Evolutionary conservation across 2,888 invertebrate species (phyloP), one percentile per base, ranked within the genome.

Genomic region (Leucozona laternaria): DNA sequence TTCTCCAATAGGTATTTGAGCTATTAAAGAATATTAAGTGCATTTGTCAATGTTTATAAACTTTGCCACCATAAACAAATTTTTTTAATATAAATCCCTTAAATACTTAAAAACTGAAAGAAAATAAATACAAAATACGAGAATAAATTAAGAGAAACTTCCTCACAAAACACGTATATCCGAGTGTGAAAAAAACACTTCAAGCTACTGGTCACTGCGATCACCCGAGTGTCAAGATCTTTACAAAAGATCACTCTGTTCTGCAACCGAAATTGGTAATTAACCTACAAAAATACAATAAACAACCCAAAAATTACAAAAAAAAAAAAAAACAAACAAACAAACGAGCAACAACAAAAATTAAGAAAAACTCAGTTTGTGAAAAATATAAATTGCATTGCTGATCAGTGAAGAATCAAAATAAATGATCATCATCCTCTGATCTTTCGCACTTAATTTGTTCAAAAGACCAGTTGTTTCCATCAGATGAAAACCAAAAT

Each of bases 351-450:
- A 20, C 48, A 48, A 48, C 13, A 60, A 37, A 45, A 58, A 31
- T 11, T 31, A 25, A 53, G 20, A 17, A 64, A 37, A 60, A 31
- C 10, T 17, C 57, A 60, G 48, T 31, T 80, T 55, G 80, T 72
- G 72, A 72, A 80, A 77, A 80, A 80, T 85, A 85, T 85, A 85
- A 85, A 85, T 85, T 78, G 81, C 77, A 77, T 68, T 70, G 85
- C 70, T 85, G 85, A 85, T 73, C 85, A 73, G 68, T 81, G 85
- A 85, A 85, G 85, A 85, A 85, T 85, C 81, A 85, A 85, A 85
- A 85, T 81, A 85, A 85, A 85, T 85, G 81, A 85, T 81, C 85
- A 81, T 70, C 85, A 81, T 77, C 77, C 31, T 48, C 64, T 73
- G 81, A 85, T 81, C 77, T 78, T 85, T 85, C 62, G 85, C 85